These are phyloP conservation scores for Micrasema minimum DNA, from an alignment of 1,140 invertebrate genomes.

Conservation along the genomic window DNA sequence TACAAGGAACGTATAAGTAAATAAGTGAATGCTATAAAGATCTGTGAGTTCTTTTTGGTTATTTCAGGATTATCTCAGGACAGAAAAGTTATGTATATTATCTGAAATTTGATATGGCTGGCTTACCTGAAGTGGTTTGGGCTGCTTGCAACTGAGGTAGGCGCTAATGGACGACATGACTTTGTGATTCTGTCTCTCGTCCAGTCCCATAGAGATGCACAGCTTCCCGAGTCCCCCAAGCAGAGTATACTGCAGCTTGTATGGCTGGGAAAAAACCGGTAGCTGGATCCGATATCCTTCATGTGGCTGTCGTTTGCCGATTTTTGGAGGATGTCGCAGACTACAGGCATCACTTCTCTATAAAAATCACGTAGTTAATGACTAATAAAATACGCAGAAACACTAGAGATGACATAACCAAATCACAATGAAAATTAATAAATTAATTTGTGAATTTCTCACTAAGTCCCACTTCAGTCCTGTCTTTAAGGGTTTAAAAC, in stretches of 20 bases:
- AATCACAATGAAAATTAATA: too few species aligned
- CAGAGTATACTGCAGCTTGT: conserved; percentile 70
- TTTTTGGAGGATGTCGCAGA: conserved; percentile 66
- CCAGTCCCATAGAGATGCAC: conserved; percentile 65
- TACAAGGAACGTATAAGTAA: too few species aligned
- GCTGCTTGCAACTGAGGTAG: conserved; percentile 72
- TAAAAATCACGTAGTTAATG: too few species aligned
- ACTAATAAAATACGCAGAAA: too few species aligned
- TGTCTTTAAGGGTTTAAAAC: too few species aligned
- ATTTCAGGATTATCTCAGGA: too few species aligned
- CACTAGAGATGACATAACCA: too few species aligned
- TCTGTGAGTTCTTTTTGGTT: too few species aligned
- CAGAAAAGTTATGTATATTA: too few species aligned
- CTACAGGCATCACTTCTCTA: conserved; percentile 72
- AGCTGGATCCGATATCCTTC: conserved; percentile 68
- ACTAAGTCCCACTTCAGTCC: too few species aligned
- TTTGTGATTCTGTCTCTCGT: conserved; percentile 64
- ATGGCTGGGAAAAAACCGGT: conserved; percentile 70
- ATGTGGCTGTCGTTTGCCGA: conserved; percentile 68
- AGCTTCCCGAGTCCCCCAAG: conserved; percentile 67
- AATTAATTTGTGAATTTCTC: too few species aligned
- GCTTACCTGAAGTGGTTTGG: conserved; percentile 70
- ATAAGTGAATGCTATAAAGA: too few species aligned
- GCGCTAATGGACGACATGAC: conserved; percentile 61
- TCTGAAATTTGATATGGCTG: neutral